phyloP scores from a whole-genome alignment of 2,797 vertebrate genomes.

The Platyrinchus mystaceus region DNA sequence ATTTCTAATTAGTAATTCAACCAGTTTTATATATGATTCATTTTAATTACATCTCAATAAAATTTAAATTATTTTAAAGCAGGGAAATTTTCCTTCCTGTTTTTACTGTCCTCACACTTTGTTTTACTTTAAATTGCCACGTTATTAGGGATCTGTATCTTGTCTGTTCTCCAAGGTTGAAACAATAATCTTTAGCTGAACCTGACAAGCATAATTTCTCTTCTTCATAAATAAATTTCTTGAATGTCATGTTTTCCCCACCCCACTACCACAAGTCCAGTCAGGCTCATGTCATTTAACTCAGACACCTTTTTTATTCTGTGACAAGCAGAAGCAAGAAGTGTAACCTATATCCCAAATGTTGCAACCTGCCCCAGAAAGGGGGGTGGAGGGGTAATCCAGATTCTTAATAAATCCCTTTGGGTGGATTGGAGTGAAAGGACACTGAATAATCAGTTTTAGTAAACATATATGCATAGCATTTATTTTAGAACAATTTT shows the following conservation, averaged over 20 bases:
- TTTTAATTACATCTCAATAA: not conserved
- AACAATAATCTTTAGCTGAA: constrained; percentile 54
- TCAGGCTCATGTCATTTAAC: constrained; percentile 29
- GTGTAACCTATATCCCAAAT: not conserved
- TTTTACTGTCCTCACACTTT: not conserved
- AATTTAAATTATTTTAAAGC: not conserved
- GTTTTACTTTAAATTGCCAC: not conserved
- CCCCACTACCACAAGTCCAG: not conserved
- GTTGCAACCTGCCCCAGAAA: too few relatives aligned
- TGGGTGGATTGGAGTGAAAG: too few relatives aligned
- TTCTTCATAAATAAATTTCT: constrained; percentile 28
- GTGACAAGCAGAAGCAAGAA: constrained; percentile 23
- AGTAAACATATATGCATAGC: too few relatives aligned
- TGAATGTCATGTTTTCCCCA: constrained; percentile 19
- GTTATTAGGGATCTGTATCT: constrained; percentile 25
- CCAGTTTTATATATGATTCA: not conserved
- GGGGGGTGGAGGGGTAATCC: too few relatives aligned
- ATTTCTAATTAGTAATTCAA: not conserved
- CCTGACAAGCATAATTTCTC: constrained; percentile 36
- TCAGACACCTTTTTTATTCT: constrained; percentile 26
- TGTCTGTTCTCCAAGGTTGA: constrained; percentile 29
- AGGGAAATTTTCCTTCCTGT: not conserved
- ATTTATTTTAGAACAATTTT: too few relatives aligned
- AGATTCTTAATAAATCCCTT: too few relatives aligned
- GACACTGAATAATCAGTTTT: too few relatives aligned